Percentiles rank a stretch among this genome's conserved stretches.
Evolutionary conservation across 1,140 invertebrate species (phyloP).

Genomic region (Drosophila melanica): DNA sequence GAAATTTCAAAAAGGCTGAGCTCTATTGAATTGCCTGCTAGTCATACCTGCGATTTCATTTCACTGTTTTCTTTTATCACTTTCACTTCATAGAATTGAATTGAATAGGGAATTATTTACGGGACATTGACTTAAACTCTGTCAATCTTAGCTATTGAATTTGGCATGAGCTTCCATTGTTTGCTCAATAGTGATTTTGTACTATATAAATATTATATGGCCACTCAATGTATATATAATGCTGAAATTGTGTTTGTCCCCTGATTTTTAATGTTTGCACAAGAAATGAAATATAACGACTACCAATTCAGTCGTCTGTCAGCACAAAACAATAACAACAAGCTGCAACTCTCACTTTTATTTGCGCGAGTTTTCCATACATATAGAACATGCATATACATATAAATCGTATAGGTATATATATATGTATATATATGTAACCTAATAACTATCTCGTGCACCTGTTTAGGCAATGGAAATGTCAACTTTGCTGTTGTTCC

Average conservation of each 20-base stretch:
- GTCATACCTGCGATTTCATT: background rate
- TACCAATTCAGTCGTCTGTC: slow-evolving; percentile 28
- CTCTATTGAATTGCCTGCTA: background rate
- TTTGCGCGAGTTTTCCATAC: slow-evolving; percentile 16
- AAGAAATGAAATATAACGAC: slow-evolving; percentile 59
- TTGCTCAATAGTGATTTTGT: slow-evolving; percentile 26
- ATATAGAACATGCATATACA: background rate
- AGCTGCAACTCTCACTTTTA: slow-evolving; percentile 63
- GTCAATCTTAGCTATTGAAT: background rate
- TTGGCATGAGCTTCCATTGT: slow-evolving; percentile 23
- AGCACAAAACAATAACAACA: background rate
- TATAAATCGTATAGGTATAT: background rate
- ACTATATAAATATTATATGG: slow-evolving; percentile 15
- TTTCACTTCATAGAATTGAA: background rate
- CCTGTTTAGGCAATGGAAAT: slow-evolving; percentile 68
- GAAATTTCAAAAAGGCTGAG: background rate
- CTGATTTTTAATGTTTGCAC: slow-evolving; percentile 47
- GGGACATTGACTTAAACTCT: slow-evolving; percentile 7
- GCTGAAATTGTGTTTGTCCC: background rate
- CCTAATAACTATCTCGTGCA: slow-evolving; percentile 39
- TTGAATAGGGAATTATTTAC: slow-evolving; percentile 4
- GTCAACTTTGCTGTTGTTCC: slow-evolving; percentile 53
- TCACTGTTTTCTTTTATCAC: background rate
- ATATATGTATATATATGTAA: too few species aligned
- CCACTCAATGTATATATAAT: slow-evolving; percentile 12